Evolutionary conservation across 2,797 vertebrate genomes (phyloP), one percentile per base, ranked within the genome.

Genomic region (Tachyglossus aculeatus): DNA sequence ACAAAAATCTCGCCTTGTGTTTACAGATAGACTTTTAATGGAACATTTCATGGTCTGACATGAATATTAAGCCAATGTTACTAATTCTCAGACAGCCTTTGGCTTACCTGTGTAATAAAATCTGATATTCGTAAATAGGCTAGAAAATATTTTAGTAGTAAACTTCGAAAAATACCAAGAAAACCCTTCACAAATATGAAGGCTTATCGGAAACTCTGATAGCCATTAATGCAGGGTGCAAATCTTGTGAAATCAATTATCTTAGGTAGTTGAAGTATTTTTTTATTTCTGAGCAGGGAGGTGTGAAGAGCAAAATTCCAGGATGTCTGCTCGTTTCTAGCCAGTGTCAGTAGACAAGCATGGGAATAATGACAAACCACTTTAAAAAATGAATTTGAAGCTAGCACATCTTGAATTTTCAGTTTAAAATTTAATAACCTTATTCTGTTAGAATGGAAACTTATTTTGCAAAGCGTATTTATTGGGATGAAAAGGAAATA

Each of bases 31-130:
- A 73, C 81, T 85, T 48, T 87, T 87, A 87, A 87, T 87, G 85
- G 80, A 83, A 85, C 75, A 87, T 80, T 81, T 85, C 78, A 85
- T 87, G 78, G 76, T 81, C 82, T 70, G 85, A 85, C 71, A 87
- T 68, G 85, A 75, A 81, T 79, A 87, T 85, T 78, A 87, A 80
- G 87, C 85, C 71, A 83, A 78, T 84, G 76, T 81, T 76, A 85
- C 80, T 81, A 85, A 78, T 74, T 83, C 85, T 85, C 78, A 66
- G 80, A 83, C 80, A 87, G 85, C 85, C 85, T 87, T 87, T 85
- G 83, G 83, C 83, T 87, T 85, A 87, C 78, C 80, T 87, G 85
- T 81, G 76, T 85, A 87, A 85, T 82, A 85, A 87, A 87, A 87
- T 85, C 80, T 80, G 75, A 81, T 85, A 66, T 73, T 82, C 27